These are phyloP conservation scores for Chaetogeoica ovagalla DNA, from an alignment of 2,888 invertebrate species.

Conservation along the genomic window DNA sequence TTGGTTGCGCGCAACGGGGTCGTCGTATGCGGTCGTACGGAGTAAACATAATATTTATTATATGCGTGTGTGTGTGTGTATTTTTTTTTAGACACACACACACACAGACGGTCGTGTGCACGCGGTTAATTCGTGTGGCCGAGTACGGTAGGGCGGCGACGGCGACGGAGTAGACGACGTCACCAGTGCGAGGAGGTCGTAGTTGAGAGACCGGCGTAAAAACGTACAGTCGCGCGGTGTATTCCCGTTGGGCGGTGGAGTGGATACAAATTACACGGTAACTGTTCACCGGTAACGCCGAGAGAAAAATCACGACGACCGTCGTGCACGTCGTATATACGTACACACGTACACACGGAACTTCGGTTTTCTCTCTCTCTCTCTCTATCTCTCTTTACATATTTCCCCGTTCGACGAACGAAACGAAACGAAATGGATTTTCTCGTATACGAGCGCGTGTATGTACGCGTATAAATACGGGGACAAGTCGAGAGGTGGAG, in stretches of 20 bases:
- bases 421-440: too few species aligned
- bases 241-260: not conserved
- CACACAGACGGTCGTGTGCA: not conserved
- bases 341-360: too few species aligned
- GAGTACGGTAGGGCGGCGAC: too few species aligned
- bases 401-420: too few species aligned
- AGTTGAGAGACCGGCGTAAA: too few species aligned
- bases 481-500: too few species aligned
- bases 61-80: not conserved
- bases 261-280: constrained; percentile 10
- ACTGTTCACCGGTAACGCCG: constrained; percentile 2
- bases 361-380: too few species aligned
- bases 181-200: not conserved
- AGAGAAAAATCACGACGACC: constrained; percentile 26
- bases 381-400: too few species aligned
- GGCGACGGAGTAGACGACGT: not conserved
- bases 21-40: not conserved
- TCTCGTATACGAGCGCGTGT: too few species aligned
- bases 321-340: too few species aligned
- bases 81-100: not conserved
- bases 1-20: not conserved
- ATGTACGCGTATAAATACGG: too few species aligned
- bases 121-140: not conserved
- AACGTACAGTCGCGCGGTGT: not conserved
- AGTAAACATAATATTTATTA: not conserved